Conservation (phyloP, 2,888 invertebrate species). For the Trissoscelio sp. region DNA sequence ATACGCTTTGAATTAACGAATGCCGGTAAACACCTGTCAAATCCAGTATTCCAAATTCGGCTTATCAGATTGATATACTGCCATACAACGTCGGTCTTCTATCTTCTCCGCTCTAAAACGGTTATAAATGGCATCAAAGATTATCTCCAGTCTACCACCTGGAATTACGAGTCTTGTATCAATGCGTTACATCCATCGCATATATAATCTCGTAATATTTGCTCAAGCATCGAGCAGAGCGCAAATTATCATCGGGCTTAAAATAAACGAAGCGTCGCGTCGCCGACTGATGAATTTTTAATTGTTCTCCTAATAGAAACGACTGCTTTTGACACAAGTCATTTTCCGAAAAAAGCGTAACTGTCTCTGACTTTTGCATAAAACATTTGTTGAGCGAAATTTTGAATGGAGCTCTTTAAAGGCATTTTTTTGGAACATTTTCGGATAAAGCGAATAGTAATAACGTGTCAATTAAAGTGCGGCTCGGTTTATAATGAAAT, state of each 20-base stretch:
- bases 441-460: neutral
- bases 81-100: slow-evolving; percentile 55
- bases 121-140: slow-evolving; percentile 64
- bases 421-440: too few relatives aligned
- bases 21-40: slow-evolving; percentile 60
- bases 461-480: slow-evolving; percentile 41
- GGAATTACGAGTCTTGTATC: slow-evolving; percentile 61
- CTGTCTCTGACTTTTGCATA: neutral
- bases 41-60: slow-evolving; percentile 57
- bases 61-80: slow-evolving; percentile 67
- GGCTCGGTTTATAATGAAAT: slow-evolving; percentile 35
- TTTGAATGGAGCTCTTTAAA: neutral
- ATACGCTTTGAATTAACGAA: slow-evolving; percentile 50
- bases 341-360: too few relatives aligned
- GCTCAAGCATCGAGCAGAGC: neutral
- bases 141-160: slow-evolving; percentile 56
- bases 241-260: neutral
- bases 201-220: slow-evolving; percentile 19
- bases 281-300: neutral
- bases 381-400: neutral
- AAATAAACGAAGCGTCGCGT: slow-evolving; percentile 1
- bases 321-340: neutral
- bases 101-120: slow-evolving; percentile 55
- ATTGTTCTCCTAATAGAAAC: neutral
- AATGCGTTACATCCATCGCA: slow-evolving; percentile 19